Conservation (phyloP, 1,140 invertebrate genomes). For the Caenorhabditis remanei region DNA sequence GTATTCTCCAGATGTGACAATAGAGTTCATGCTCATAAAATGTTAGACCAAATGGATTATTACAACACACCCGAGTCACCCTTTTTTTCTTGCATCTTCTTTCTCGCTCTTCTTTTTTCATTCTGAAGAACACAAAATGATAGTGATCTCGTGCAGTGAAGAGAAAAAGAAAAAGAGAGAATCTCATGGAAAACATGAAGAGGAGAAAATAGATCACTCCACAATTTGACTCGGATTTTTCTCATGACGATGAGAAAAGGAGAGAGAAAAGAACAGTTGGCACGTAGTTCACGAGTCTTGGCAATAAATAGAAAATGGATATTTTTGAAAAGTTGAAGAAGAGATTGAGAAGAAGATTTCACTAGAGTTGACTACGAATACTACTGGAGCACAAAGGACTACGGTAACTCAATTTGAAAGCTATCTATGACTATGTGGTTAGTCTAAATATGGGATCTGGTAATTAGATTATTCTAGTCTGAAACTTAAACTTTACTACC, state of each 20-base stretch:
- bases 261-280: slow-evolving; percentile 20
- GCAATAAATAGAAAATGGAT: not conserved
- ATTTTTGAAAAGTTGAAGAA: not conserved
- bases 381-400: too few relatives aligned
- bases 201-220: slow-evolving; percentile 25
- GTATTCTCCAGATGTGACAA: not conserved
- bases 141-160: not conserved
- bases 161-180: not conserved
- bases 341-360: not conserved
- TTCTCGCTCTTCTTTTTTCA: not conserved
- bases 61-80: not conserved
- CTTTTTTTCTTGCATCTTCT: not conserved
- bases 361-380: too few relatives aligned
- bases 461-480: too few relatives aligned
- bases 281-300: not conserved
- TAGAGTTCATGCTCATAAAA: slow-evolving; percentile 46
- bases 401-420: too few relatives aligned
- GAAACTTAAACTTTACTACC: too few relatives aligned
- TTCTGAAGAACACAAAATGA: not conserved
- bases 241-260: not conserved
- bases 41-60: slow-evolving; percentile 39
- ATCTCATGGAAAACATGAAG: not conserved
- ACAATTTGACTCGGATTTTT: not conserved
- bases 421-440: too few relatives aligned
- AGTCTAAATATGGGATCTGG: too few relatives aligned